Percentiles rank a stretch among this genome's conserved stretches.
These are phyloP conservation scores for Acropora yongei DNA, from an alignment of 64 coral and sea anemone genomes.

Conservation along the genomic window DNA sequence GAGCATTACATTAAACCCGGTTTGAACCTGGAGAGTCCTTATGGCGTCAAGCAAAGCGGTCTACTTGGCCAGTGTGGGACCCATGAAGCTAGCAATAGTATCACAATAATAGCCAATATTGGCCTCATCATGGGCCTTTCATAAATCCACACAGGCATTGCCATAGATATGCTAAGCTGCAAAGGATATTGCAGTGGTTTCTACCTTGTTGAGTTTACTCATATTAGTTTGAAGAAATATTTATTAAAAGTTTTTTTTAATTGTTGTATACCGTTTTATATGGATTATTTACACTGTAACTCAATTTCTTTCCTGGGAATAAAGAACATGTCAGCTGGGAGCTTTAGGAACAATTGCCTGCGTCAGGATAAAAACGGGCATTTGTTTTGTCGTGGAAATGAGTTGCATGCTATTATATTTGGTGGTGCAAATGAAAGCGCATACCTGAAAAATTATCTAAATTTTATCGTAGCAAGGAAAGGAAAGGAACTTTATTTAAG, in stretches of 20 bases:
- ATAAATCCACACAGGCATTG: neutral
- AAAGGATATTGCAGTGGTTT: neutral
- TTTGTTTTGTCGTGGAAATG: no score
- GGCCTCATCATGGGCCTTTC: neutral
- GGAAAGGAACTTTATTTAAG: no score
- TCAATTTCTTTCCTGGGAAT: no score
- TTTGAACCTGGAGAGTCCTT: neutral
- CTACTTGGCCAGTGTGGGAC: neutral
- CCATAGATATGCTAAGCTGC: neutral
- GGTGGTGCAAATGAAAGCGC: no score
- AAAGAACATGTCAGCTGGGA: no score
- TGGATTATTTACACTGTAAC: neutral
- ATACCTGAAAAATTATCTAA: no score
- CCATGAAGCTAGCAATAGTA: neutral
- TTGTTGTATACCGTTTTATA: neutral
- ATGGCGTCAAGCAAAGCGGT: neutral
- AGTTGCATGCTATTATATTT: no score
- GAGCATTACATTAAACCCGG: conserved; percentile 1
- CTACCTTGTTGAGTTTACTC: neutral
- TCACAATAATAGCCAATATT: neutral
- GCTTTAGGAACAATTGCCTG: no score
- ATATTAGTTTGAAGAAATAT: neutral
- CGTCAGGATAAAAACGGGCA: no score
- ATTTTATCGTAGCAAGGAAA: no score
- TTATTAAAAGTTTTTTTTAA: conserved; percentile 8